These are phyloP conservation scores for Cyprinodon tularosa DNA, from an alignment of 2,113 vertebrate species.

Conservation along the genomic window DNA sequence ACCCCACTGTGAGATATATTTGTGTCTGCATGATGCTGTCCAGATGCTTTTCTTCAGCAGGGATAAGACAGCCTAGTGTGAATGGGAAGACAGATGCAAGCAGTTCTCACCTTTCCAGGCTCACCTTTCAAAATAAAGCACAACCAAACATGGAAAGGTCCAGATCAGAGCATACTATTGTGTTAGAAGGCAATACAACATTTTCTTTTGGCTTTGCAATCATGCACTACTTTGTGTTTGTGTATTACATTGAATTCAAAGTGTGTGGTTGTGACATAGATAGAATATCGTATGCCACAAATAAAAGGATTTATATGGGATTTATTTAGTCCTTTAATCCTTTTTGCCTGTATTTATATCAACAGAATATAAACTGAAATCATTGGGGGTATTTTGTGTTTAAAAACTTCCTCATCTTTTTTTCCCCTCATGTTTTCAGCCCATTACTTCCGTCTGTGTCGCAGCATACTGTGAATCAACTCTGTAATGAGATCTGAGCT, in stretches of 20 bases:
- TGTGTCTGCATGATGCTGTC: no score
- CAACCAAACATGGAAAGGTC: neutral
- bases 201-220: neutral
- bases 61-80: neutral
- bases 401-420: conserved; percentile 28
- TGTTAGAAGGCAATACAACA: neutral
- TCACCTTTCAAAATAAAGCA: no score
- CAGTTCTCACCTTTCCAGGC: no score
- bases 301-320: neutral
- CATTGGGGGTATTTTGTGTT: conserved; percentile 30
- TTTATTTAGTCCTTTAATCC: neutral
- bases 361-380: conserved; percentile 1
- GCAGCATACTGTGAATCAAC: conserved; percentile 37
- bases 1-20: no score
- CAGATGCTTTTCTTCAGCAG: no score
- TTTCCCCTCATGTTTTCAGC: conserved; percentile 49
- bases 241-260: neutral
- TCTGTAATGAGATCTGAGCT: conserved; percentile 29
- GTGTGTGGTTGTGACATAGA: neutral
- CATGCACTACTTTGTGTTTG: neutral
- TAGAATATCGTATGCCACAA: neutral
- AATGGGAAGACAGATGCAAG: neutral
- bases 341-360: neutral
- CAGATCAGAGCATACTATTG: neutral
- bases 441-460: conserved; percentile 53